Conservation (phyloP, 2,888 invertebrate genomes). For the Endomychus coccineus region DNA sequence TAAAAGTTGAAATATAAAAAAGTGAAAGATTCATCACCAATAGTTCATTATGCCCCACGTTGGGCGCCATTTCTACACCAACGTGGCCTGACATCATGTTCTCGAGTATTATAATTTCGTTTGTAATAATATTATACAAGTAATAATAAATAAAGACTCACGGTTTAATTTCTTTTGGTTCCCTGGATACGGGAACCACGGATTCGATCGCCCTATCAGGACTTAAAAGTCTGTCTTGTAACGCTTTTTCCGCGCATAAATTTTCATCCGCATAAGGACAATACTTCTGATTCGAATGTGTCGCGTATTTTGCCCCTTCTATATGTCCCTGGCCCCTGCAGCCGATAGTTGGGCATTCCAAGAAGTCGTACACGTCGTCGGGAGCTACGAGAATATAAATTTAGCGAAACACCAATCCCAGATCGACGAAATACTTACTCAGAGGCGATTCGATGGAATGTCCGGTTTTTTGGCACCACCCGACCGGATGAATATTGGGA, state of each 20-base stretch:
- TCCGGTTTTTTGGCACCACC: conserved; percentile 84
- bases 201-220: conserved; percentile 41
- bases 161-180: conserved; percentile 39
- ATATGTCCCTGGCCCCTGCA: conserved; percentile 88
- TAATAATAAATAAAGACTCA: conserved; percentile 18
- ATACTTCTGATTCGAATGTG: conserved; percentile 62
- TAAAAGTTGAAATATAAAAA: no score
- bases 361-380: conserved; percentile 53
- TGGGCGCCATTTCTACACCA: no score
- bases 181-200: conserved; percentile 41
- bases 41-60: no score
- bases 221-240: conserved; percentile 47
- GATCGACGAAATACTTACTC: conserved; percentile 53
- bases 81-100: no score
- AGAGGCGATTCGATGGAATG: conserved; percentile 82
- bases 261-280: conserved; percentile 68
- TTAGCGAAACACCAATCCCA: no score
- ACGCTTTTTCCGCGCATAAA: conserved; percentile 44
- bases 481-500: conserved; percentile 83
- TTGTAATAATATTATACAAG: no score
- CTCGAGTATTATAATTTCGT: no score
- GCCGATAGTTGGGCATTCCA: conserved; percentile 75
- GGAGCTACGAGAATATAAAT: conserved; percentile 45
- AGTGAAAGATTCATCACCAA: no score
- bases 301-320: conserved; percentile 66